Base-by-base conservation (phyloP, 2,888 invertebrate species). In the Spisula subtruncata region DNA sequence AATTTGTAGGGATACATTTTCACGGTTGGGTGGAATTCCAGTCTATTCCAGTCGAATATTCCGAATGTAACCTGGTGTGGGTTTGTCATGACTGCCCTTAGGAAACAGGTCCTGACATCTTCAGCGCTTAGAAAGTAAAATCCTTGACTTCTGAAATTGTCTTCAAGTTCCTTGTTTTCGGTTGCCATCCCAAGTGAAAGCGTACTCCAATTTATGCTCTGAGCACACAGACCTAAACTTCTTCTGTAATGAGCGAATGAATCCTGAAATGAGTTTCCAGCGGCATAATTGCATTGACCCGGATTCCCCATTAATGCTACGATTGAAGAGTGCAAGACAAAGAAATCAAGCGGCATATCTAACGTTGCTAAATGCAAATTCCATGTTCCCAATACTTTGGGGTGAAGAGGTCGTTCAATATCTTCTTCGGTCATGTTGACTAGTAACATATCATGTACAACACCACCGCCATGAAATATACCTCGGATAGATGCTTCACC, bases 191-290 rank as follows among this genome's bases (percentile, higher is more conserved):
- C 95, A 4, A 94, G 81, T 41, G 87, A 89, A 41, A 95, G 75
- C 12, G 94, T 90, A n/a, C 95, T 94, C 95, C 95, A 95, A 82
- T 95, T 94, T 14, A 95, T 93, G 79, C 89, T 89, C 81, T 94
- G 94, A 14, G 90, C 94, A 54, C 88, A 56, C 16, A 93, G 81
- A 16, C 93, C 93, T 14, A 80, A 41, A 12, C 60, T 46, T 12
- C 94, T 84, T 32, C 95, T 89, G 51, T 91, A 93, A 32, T 90
- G 87, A 12, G 94, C 93, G n/a, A 95, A 80, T 10, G 92, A 87
- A 86, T 95, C 95, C 86, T 92, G 75, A 54, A 95, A 95, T 4
- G 93, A 87, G 89, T 94, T 94, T 14, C 91, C 95, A 20, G 94
- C 93, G 14, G 92, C 92, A 88, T 95, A 94, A 83, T 94, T 95